Evolutionary conservation across 1,140 invertebrate species (phyloP).

Genomic region (Lamellibrachia luymesi): DNA sequence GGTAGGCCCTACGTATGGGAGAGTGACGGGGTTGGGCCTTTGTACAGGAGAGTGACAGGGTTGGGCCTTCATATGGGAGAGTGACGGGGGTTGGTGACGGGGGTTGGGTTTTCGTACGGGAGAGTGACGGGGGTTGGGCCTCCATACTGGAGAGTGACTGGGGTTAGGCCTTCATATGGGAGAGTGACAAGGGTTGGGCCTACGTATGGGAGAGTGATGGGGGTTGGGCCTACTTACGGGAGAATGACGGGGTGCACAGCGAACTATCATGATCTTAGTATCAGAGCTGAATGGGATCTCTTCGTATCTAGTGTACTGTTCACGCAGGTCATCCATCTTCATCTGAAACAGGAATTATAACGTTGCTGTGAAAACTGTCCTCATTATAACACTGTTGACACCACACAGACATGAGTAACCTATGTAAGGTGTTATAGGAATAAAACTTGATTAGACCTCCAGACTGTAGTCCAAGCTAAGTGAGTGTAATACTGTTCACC

Average conservation of each 20-base stretch:
- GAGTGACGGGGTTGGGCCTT: slow-evolving; percentile 66
- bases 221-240: slow-evolving; percentile 58
- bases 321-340: slow-evolving; percentile 77
- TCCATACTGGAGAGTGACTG: no score
- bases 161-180: no score
- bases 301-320: slow-evolving; percentile 82
- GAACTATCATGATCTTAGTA: slow-evolving; percentile 98
- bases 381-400: background rate
- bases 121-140: no score
- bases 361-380: no score
- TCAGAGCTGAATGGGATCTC: slow-evolving; percentile 97
- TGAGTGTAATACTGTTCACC: background rate
- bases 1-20: slow-evolving; percentile 58
- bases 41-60: no score
- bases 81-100: no score
- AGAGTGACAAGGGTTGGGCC: background rate
- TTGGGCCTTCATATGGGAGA: no score
- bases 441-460: background rate
- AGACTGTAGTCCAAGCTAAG: background rate
- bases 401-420: background rate
- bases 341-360: slow-evolving; percentile 61
- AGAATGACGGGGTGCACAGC: slow-evolving; percentile 77
- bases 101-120: no score
- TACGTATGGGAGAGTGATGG: background rate
- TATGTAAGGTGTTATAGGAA: background rate